Base-by-base conservation (phyloP, 1,140 invertebrate genomes). In the Harpegnathos saltator region DNA sequence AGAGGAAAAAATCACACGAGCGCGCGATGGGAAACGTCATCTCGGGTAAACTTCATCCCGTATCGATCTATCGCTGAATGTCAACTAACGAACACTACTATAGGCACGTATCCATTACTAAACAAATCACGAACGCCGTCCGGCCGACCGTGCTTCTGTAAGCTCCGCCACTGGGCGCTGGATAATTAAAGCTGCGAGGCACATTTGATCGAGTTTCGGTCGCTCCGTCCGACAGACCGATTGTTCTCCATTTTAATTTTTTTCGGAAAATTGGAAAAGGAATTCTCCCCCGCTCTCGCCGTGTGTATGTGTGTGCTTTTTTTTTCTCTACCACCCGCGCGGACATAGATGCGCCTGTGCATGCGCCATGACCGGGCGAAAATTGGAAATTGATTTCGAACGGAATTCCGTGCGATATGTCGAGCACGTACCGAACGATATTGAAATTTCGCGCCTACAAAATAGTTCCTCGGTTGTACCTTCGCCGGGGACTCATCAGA, bases 141-240 rank as follows among this genome's bases (percentile, higher is more conserved):
- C 77, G 80, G 54, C 80, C 81, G 80, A 59, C 80, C 81, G 72
- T 83, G 73, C 83, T 66, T 78, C 85, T 68, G 73, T 85, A 89
- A 86, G 66, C 75, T 80, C 65, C 78, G 59, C 88, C 75, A 65
- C 82, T 78, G 82, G 83, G 80, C 69, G 58, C 52, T 82, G 68
- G 90, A 89, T 91, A 90, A 91, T 91, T 90, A 89, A 90, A 90
- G 89, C 90, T 90, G 86, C 87, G 86, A 90, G 90, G 90, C 87
- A 88, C 85, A 74, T 85, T 87, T 87, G 85, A 88, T 88, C 87
- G 85, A 82, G 82, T 88, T 85, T 87, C 85, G 77, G 74, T 85
- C 85, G 75, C 59, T 82, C 84, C 62, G 75, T 84, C 58, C 85
- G 85, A 52, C 80, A 48, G 84, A 65, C 83, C 81, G 87, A 88